Base-by-base conservation (phyloP, 2,797 vertebrate species). In the Anas capensis region DNA sequence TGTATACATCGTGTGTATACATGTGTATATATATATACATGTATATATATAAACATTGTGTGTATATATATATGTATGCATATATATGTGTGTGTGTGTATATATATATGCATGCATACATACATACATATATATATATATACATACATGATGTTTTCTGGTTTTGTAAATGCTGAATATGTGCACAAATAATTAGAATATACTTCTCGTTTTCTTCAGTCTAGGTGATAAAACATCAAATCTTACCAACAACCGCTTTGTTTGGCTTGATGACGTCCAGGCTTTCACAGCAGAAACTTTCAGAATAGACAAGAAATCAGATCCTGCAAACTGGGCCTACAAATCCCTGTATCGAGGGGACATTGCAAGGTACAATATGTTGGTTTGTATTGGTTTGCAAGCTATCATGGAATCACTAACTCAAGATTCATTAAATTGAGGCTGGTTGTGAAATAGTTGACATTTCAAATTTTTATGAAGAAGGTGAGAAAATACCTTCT, bases 291-390 rank as follows among this genome's bases (percentile, higher is more conserved):
- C 97, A 77, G 98, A 98, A 69, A 96, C 93, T 5, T 99, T 99
- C 98, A 98, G 98, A 46, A 97, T 98, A 81, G 99, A 99, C 96
- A 98, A 97, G 92, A 99, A 98, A 87, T 97, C 99, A 3, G 99
- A 99, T 88, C 96, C 97, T 33, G 98, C 99, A 73, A 99, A 99
- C 98, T 99, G 99, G 99, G 98, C 99, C 23, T 99, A 99, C 90
- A 99, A 99, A 92, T 99, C 99, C 21, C 96, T 99, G 31, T 99
- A 99, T 97, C 98, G 98, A 72, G 99, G 98, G 88, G 98, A 99
- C 34, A 98, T 99, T 70, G 98, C 99, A 51, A 98, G 99, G 99
- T 99, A 98, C 18, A 13, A 4, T 34, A 10, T 6, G 2, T 5
- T 19, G n/a, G 18, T 70, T 86, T 76, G 48, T 49, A 0, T 7